A percentile compares a stretch with the other conserved stretches of the same genome.
Conservation (phyloP, 2,888 invertebrate species). For the Gymnoscelis rufifasciata region DNA sequence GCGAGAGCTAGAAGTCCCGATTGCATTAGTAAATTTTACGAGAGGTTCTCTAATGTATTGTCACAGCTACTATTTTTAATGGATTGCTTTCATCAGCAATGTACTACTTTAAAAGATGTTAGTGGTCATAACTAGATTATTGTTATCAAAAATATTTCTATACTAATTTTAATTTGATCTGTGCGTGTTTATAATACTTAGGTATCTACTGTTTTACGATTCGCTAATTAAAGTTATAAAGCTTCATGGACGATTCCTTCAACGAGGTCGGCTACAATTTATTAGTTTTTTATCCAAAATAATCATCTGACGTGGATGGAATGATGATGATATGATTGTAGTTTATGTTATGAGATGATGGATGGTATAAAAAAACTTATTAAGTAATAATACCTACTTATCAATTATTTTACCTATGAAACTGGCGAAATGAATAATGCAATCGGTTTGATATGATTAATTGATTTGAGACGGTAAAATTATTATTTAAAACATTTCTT, state of each 20-base stretch:
- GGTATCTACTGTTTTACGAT: conserved; percentile 33
- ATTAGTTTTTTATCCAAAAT: conserved; percentile 24
- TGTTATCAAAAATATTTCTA: conserved; percentile 60
- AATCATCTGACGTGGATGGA: conserved; percentile 56
- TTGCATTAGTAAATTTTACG: no score
- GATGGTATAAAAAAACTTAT: conserved; percentile 24
- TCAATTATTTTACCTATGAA: conserved; percentile 20
- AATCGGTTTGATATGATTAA: conserved; percentile 55
- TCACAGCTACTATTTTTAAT: no score
- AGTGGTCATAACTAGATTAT: conserved; percentile 11
- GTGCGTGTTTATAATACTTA: conserved; percentile 57
- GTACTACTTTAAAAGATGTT: conserved; percentile 20
- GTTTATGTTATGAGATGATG: conserved; percentile 40
- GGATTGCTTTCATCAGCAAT: conserved; percentile 3
- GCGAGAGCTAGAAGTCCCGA: no score
- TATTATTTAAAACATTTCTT: conserved; percentile 36
- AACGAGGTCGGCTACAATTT: conserved; percentile 18
- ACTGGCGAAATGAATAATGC: conserved; percentile 36
- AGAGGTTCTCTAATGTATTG: no score
- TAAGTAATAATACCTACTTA: conserved; percentile 28
- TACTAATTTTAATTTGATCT: conserved; percentile 34
- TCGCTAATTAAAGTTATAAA: conserved; percentile 44
- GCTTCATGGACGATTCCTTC: conserved; percentile 46
- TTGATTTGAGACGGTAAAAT: conserved; percentile 57
- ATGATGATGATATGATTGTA: conserved; percentile 62